phyloP scores from a whole-genome alignment of 1,140 invertebrate genomes.

The Musca domestica region DNA sequence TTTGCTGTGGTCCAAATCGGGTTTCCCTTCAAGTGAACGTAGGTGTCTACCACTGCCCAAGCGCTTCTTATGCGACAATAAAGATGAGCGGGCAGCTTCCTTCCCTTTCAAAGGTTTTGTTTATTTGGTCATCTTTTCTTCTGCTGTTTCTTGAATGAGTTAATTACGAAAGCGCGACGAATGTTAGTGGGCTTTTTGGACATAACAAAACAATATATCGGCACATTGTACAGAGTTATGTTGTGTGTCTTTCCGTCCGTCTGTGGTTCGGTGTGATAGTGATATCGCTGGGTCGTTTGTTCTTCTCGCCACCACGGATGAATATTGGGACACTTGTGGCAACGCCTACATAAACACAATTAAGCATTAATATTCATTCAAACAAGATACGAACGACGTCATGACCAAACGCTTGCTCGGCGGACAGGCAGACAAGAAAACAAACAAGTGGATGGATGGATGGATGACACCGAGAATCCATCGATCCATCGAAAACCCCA shows the following conservation, averaged over 20 bases:
- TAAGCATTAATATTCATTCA: slow-evolving; percentile 31
- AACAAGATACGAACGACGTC: background rate
- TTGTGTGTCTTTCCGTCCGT: no score
- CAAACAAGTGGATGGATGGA: no score
- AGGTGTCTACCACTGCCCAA: background rate
- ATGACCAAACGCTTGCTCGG: background rate
- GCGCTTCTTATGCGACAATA: background rate
- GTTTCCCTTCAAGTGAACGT: no score
- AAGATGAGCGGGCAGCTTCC: background rate
- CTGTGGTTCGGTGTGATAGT: background rate
- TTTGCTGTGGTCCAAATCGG: background rate
- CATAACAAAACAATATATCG: no score
- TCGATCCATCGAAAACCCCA: no score
- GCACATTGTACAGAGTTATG: no score
- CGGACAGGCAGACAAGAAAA: background rate
- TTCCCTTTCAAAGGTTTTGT: background rate
- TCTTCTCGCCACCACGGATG: no score
- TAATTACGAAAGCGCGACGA: slow-evolving; percentile 17
- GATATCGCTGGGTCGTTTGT: background rate
- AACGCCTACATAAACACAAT: slow-evolving; percentile 51
- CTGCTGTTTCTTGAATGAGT: background rate
- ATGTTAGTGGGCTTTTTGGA: slow-evolving; percentile 1
- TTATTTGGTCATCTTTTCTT: background rate
- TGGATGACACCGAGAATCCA: no score
- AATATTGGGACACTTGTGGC: slow-evolving; percentile 24